Evolutionary conservation across 2,888 invertebrate genomes (phyloP), one percentile per base, ranked within the genome.

Genomic region (Andrena hattorfiana): DNA sequence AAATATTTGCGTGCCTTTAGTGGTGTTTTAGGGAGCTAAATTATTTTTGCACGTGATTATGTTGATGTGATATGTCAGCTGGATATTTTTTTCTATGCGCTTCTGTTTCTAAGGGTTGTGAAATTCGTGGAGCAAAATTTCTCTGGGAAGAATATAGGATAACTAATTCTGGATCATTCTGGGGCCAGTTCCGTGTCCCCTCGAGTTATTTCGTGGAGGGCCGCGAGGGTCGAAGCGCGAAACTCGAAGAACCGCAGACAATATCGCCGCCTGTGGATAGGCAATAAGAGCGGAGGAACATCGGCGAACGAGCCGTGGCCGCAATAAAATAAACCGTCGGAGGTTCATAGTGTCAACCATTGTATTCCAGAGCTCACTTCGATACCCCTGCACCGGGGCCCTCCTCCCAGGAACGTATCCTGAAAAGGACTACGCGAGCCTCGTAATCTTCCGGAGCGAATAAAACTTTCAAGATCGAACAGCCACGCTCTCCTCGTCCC

Each of bases 311-410:
- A 81, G 63, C 54, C 32, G 66, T n/a, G 64, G 77, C 67, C 76
- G 85, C 86, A 88, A 87, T 87, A 89, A 89, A 88, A 88, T 85
- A 85, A 85, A 81, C 81, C 85, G 67, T 72, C 70, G 79, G 75
- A 67, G 75, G 83, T 87, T 87, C 84, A 81, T 80, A 81, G 87
- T 87, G 87, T 87, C 87, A 89, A 79, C 87, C 87, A 87, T 87
- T 87, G 87, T 87, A 87, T 88, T 87, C 88, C 51, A 30, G 49
- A 30, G 77, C 51, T 83, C 69, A 54, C 64, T 79, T 79, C 66
- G 74, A 84, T 74, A 67, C 67, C 69, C 56, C 16, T 5, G 60
- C 32, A 48, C 72, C 70, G 62, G 32, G 69, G 67, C 67, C 49
- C 74, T n/a, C 48, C 42, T 60, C 60, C 26, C 72, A 26, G 54